Evolutionary conservation across 2,113 vertebrate genomes (phyloP).

Genomic region (Syngnathus floridae): DNA sequence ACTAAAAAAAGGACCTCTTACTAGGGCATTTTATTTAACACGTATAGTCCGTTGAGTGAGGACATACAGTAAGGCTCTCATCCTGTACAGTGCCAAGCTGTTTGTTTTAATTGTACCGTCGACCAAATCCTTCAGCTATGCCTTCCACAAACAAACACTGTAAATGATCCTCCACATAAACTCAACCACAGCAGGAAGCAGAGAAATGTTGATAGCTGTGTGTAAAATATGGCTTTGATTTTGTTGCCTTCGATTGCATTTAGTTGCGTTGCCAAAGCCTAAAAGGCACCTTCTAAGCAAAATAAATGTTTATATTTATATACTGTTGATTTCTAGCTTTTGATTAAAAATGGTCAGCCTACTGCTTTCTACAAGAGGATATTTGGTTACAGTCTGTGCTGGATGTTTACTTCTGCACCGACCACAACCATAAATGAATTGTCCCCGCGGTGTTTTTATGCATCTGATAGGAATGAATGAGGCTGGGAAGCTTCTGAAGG

Average conservation of each 20-base stretch:
- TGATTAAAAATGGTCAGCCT: slow-evolving; percentile 1
- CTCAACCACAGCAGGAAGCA: not conserved
- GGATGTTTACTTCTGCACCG: slow-evolving; percentile 10
- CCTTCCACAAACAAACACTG: slow-evolving; percentile 35
- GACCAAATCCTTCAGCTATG: slow-evolving; percentile 20
- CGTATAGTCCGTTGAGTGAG: not conserved
- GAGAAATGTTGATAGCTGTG: slow-evolving; percentile 13
- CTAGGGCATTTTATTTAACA: not conserved
- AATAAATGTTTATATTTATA: slow-evolving; percentile 9
- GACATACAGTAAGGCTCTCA: not conserved
- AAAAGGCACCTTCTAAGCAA: slow-evolving; percentile 9
- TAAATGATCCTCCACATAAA: slow-evolving; percentile 28
- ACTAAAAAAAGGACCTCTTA: not conserved
- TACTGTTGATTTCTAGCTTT: not conserved
- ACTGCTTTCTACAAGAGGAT: not conserved
- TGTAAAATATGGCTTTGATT: slow-evolving; percentile 10
- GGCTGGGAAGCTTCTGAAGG: slow-evolving; percentile 3
- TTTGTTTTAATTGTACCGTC: slow-evolving; percentile 1
- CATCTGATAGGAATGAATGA: not conserved
- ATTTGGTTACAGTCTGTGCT: not conserved
- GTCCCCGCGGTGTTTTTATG: slow-evolving; percentile 1
- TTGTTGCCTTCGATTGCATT: slow-evolving; percentile 16
- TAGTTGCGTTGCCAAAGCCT: slow-evolving; percentile 14
- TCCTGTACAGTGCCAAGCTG: slow-evolving; percentile 23
- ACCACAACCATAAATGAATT: slow-evolving; percentile 10